These are phyloP conservation scores for Falco berigora DNA, from an alignment of 2,797 vertebrate genomes.

Conservation along the genomic window DNA sequence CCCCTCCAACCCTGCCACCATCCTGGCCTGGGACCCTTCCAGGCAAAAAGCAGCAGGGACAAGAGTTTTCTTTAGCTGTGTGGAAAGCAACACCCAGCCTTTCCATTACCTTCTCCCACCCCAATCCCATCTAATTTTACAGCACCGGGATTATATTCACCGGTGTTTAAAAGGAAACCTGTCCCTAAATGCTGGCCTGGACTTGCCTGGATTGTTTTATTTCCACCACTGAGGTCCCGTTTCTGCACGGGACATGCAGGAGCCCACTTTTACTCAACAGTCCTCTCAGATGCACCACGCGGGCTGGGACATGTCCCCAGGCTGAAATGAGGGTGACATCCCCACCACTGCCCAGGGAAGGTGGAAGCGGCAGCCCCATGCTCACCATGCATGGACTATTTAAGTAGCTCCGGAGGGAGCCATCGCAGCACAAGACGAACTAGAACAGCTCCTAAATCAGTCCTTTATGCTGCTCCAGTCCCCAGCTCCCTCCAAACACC, in stretches of 20 bases:
- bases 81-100: background rate
- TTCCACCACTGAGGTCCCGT: rapidly evolving
- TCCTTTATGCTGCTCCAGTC: background rate
- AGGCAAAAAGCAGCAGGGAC: background rate
- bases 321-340: background rate
- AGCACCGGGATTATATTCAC: background rate
- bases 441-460: background rate
- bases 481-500: background rate
- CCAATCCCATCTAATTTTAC: background rate
- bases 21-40: background rate
- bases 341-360: rapidly evolving
- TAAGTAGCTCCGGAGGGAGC: background rate
- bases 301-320: rapidly evolving
- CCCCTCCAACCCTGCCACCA: background rate
- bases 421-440: background rate
- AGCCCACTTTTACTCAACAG: background rate
- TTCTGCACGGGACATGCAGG: background rate
- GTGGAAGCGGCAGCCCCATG: background rate
- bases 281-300: rapidly evolving
- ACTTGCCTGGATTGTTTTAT: background rate
- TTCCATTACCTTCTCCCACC: background rate
- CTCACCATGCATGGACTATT: background rate
- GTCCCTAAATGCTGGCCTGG: background rate
- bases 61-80: background rate
- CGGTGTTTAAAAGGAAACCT: background rate